Percentiles rank a stretch among this genome's conserved stretches.
phyloP scores from a whole-genome alignment of 2,888 invertebrate genomes.

The Chaitophorus viminalis region DNA sequence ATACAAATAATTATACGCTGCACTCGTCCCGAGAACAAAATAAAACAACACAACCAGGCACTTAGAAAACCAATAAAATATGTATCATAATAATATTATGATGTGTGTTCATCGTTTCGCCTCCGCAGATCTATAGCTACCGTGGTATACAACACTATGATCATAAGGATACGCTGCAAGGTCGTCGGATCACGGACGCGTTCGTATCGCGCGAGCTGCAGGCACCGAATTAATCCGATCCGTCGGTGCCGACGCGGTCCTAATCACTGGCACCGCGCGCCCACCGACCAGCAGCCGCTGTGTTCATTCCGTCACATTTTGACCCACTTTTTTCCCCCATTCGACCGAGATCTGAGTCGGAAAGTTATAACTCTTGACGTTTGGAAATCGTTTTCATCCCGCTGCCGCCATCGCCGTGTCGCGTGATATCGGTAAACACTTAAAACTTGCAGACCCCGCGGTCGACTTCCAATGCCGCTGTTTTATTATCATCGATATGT shows the following conservation, averaged over 20 bases:
- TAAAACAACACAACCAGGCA: no score
- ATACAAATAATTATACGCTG: no score
- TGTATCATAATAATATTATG: no score
- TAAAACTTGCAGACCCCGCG: neutral
- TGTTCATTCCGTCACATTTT: conserved; percentile 11
- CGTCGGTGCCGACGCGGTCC: neutral
- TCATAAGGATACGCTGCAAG: no score
- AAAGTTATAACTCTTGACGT: conserved; percentile 28
- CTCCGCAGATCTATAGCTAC: no score
- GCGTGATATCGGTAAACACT: neutral
- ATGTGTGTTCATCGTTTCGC: no score
- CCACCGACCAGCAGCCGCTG: no score
- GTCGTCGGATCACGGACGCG: neutral
- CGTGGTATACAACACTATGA: no score
- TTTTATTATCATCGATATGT: neutral
- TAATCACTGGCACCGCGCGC: neutral
- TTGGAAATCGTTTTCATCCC: conserved; percentile 27
- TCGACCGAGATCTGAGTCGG: neutral
- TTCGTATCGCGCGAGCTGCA: neutral
- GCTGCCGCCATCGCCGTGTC: neutral
- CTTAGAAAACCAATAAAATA: no score
- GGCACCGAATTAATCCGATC: neutral
- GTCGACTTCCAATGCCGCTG: neutral
- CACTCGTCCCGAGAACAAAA: no score
- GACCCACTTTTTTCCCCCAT: conserved; percentile 3